Evolutionary conservation across 1,140 invertebrate genomes (phyloP).

Genomic region (Holotrichia oblita): DNA sequence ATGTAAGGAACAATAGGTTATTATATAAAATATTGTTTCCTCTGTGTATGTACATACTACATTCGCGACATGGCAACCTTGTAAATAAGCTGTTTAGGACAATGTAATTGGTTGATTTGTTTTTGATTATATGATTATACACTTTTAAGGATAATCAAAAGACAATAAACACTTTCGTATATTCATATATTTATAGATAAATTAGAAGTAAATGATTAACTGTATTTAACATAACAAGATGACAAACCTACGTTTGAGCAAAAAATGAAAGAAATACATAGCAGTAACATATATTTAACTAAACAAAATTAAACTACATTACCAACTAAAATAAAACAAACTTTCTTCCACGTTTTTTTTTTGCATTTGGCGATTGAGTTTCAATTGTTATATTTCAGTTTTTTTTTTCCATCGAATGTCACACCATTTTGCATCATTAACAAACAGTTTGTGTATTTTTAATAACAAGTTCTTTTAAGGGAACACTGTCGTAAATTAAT

Average conservation of each 20-base stretch:
- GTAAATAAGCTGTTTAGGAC: too few relatives aligned
- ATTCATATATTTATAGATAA: too few relatives aligned
- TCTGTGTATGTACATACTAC: too few relatives aligned
- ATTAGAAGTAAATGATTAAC: constrained; percentile 35
- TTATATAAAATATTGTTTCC: too few relatives aligned
- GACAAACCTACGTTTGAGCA: constrained; percentile 29
- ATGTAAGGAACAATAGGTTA: too few relatives aligned
- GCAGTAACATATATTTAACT: constrained; percentile 33
- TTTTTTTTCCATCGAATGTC: neutral
- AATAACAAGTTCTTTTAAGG: neutral
- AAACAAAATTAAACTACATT: constrained; percentile 35
- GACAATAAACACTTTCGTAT: constrained; percentile 24
- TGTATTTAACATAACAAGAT: constrained; percentile 29
- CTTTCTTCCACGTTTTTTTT: constrained; percentile 26
- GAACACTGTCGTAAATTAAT: constrained; percentile 14
- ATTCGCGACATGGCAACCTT: too few relatives aligned
- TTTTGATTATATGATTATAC: too few relatives aligned
- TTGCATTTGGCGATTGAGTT: constrained; percentile 18
- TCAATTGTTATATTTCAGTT: neutral
- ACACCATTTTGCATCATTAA: neutral
- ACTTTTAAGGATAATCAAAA: constrained; percentile 11
- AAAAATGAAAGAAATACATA: constrained; percentile 30
- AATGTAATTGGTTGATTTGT: too few relatives aligned
- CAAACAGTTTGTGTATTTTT: neutral
- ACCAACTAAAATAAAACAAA: constrained; percentile 35